Evolutionary conservation across 2,797 vertebrate species (phyloP), one percentile per base, ranked within the genome.

Genomic region (Oreochromis grahami): DNA sequence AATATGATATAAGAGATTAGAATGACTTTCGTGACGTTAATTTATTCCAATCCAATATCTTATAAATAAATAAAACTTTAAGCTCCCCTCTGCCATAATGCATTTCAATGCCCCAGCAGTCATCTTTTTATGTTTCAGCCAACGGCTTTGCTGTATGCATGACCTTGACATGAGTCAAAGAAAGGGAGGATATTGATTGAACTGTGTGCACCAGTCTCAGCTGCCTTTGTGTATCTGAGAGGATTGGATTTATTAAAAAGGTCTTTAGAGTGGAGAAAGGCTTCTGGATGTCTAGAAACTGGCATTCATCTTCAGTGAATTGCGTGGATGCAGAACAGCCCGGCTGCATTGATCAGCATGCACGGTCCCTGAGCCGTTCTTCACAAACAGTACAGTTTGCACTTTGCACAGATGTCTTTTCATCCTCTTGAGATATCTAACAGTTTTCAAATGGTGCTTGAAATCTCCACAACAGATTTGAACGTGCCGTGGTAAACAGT

Each of bases 1-100:
- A 78, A 92, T 93, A 83, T 89, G 83, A 94, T 92, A 89, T 24
- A 78, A 84, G 84, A 93, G 88, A 95, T 95, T 93, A 89, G 87
- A 94, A 92, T 90, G 90, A 90, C 90, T 91, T 84, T 79, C 17
- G 50, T 81, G 82, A 85, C 87, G 32, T 90, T 88, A 88, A 93
- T 94, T 91, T 91, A 93, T 95, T 90, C 79, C 79, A 29, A 83
- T 85, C 82, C 83, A 84, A 87, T 93, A 85, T 86, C 86, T 84
- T 83, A 89, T 90, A 92, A 91, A 92, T 89, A 91, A 76, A 93
- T 93, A 86, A 83, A 90, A 72, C 72, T 86, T 82, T 86, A 90
- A 91, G 80, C 56, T 85, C 21, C 84, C 15, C 43, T 83, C 86
- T 58, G 14, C 84, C 51, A 29, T 81, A 88, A 89, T 84, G 83